phyloP scores from a whole-genome alignment of 2,113 vertebrate genomes.

The Lipophrys pholis region DNA sequence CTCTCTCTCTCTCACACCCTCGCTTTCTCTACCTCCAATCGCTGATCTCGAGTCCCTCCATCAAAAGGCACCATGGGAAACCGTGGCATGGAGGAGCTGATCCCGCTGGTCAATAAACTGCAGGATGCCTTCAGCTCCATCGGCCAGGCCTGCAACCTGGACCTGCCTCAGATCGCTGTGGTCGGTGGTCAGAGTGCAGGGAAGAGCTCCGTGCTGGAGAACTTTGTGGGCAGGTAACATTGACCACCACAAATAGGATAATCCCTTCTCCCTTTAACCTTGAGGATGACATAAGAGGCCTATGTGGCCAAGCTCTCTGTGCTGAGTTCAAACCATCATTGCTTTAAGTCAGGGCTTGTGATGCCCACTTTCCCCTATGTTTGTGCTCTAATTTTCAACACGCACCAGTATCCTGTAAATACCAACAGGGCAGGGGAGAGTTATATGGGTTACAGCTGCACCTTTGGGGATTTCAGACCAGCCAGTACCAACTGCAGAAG shows the following conservation, averaged over 20 bases:
- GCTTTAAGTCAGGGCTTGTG: conserved; percentile 25
- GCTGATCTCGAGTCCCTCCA: conserved; percentile 63
- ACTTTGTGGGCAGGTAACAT: conserved; percentile 89
- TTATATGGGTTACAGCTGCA: conserved; percentile 72
- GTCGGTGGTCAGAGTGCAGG: conserved; percentile 93
- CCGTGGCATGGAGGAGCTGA: conserved; percentile 93
- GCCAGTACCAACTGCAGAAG: conserved; percentile 38
- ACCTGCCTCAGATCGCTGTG: conserved; percentile 92
- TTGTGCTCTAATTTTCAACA: conserved; percentile 21
- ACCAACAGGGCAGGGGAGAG: not conserved
- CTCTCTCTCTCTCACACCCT: too few species aligned
- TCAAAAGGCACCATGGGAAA: conserved; percentile 82
- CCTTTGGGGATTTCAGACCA: conserved; percentile 53
- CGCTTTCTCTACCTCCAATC: conserved; percentile 11
- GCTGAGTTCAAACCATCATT: conserved; percentile 60
- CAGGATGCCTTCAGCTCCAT: conserved; percentile 95
- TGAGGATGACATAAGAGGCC: conserved; percentile 72
- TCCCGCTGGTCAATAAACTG: conserved; percentile 92
- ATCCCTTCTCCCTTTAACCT: conserved; percentile 68
- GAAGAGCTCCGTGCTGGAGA: conserved; percentile 93
- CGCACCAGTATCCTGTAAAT: conserved; percentile 34
- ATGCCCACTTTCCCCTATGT: conserved; percentile 6
- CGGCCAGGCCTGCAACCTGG: conserved; percentile 91
- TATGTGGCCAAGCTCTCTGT: conserved; percentile 39
- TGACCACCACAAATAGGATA: conserved; percentile 73